Conservation (phyloP, 1,140 invertebrate species). For the Pseudachorutes palmiensis region DNA sequence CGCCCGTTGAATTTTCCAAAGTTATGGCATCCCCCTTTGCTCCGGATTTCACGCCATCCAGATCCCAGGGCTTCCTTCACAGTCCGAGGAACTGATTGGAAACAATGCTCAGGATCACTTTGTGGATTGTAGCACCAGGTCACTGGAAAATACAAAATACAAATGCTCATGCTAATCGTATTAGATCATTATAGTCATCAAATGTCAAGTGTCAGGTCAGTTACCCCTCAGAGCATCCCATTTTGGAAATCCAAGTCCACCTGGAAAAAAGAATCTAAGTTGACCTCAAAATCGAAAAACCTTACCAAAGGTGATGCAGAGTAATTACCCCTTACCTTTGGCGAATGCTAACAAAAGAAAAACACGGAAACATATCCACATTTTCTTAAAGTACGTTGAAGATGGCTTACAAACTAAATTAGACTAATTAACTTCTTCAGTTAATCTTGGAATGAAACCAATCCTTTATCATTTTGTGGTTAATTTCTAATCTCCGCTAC, state of each 20-base stretch:
- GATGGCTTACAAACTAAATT: no score
- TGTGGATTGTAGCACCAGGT: not conserved
- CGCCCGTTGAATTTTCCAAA: not conserved
- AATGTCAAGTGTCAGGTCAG: not conserved
- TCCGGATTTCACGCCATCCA: not conserved
- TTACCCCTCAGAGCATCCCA: not conserved
- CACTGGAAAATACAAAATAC: not conserved
- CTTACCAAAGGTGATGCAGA: no score
- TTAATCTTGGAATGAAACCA: no score
- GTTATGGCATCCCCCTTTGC: not conserved
- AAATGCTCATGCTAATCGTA: no score
- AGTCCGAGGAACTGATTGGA: conserved; percentile 5
- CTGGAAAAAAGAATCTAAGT: not conserved
- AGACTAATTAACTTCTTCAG: no score
- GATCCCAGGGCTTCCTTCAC: not conserved
- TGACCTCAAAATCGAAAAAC: not conserved
- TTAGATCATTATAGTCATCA: no score
- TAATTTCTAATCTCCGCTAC: no score
- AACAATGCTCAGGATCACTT: not conserved
- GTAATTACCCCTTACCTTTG: no score
- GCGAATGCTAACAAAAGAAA: no score
- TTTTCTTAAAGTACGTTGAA: no score
- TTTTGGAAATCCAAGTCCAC: not conserved
- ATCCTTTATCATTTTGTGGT: no score
- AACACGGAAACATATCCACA: no score